Evolutionary conservation across 2,113 vertebrate species (phyloP).

Genomic region (Cyprinodon tularosa): DNA sequence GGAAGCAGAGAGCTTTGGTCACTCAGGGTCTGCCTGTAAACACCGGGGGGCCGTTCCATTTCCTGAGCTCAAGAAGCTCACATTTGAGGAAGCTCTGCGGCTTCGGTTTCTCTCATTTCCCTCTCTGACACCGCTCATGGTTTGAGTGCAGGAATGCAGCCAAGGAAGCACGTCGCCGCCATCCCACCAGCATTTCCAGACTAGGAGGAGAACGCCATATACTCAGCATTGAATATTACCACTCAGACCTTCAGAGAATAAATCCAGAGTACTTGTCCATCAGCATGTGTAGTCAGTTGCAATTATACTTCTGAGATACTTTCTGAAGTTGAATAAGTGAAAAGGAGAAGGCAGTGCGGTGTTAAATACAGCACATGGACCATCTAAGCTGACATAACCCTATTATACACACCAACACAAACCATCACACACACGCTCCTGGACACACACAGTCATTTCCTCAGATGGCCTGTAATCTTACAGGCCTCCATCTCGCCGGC

Average conservation of each 20-base stretch:
- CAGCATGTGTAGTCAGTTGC: constrained; percentile 46
- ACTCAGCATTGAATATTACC: constrained; percentile 4
- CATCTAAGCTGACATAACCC: constrained; percentile 79
- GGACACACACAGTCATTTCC: constrained; percentile 73
- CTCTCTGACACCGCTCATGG: constrained; percentile 61
- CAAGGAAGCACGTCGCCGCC: constrained; percentile 40
- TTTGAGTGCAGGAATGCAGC: constrained; percentile 72
- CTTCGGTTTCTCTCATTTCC: constrained; percentile 78
- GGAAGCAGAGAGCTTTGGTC: constrained; percentile 42
- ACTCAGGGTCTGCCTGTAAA: constrained; percentile 51
- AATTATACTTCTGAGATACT: constrained; percentile 66
- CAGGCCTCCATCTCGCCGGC: constrained; percentile 73
- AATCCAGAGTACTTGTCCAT: constrained; percentile 36
- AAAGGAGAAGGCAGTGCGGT: constrained; percentile 67
- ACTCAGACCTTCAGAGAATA: constrained; percentile 19
- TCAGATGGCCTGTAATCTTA: constrained; percentile 76
- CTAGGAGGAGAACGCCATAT: constrained; percentile 47
- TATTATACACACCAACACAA: constrained; percentile 71
- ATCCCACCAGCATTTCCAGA: constrained; percentile 54
- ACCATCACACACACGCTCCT: constrained; percentile 61
- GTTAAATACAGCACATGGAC: constrained; percentile 67
- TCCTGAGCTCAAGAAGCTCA: constrained; percentile 70
- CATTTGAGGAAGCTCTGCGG: constrained; percentile 62
- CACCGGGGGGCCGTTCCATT: constrained; percentile 66
- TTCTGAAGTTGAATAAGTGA: constrained; percentile 72